Evolutionary conservation across 2,888 invertebrate genomes (phyloP), one percentile per base, ranked within the genome.

Genomic region (Noctuana brunneofusca): DNA sequence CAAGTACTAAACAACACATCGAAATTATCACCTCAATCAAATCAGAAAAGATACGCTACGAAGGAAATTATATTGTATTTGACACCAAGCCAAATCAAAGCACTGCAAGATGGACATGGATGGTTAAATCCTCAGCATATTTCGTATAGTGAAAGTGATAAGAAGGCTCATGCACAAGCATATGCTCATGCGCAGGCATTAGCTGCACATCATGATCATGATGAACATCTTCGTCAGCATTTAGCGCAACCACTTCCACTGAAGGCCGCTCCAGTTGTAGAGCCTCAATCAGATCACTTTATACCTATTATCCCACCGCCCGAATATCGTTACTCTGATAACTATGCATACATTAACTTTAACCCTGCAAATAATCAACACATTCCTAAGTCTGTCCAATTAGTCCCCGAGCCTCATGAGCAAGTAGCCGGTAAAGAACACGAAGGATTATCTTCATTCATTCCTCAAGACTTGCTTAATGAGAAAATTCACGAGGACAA

Each of bases 41-140:
- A 43, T 35, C 67, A 67, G 48, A 69, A 71, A 64, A 68, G 74
- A 63, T 73, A 72, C 63, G 77, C 76, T 62, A 78, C 74, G 46
- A 84, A 80, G 70, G 87, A 89, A 70, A 75, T 85, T 32, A 75
- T 88, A 24, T 68, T 89, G 20, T 88, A 84, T 63, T 70, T 89
- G 30, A 89, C 89, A 56, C 83, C 85, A 2, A 79, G 75, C 14
- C 87, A 89, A 72, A 86, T 86, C 43, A 76, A 72, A 58, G 75
- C 77, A 24, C 75, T 86, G 35, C 77, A 86, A 73, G 73, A 76
- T 43, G 80, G 69, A 24, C 63, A 68, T 35, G 68, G 65, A 5
- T 64, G 57, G 24, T 38, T 69, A 4, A 65, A 53, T 52, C 60
- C 68, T 22, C 62, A 65, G 11, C 49, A 69, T 43, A 35, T 54